Evolutionary conservation across 2,888 invertebrate genomes (phyloP).

Genomic region (Dicranocentrus wangi): DNA sequence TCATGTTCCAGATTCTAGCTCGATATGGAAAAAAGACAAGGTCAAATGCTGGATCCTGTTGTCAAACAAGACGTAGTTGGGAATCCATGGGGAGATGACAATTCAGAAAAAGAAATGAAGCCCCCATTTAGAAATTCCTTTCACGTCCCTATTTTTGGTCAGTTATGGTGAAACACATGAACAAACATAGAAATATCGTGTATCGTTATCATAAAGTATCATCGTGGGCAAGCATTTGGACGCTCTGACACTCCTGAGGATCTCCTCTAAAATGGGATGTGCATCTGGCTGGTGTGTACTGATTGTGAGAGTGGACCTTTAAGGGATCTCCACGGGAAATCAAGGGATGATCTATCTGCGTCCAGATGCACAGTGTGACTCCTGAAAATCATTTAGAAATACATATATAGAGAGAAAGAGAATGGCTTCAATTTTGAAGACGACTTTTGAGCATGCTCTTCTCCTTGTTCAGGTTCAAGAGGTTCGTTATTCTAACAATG

Average conservation of each 20-base stretch:
- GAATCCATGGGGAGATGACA: slow-evolving; percentile 2
- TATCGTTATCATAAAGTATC: slow-evolving; percentile 19
- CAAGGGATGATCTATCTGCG: slow-evolving; percentile 20
- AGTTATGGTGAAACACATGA: neutral
- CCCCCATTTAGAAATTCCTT: neutral
- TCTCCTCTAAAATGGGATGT: no score
- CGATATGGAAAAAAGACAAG: neutral
- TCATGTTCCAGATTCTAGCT: slow-evolving; percentile 4
- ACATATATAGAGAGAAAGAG: neutral
- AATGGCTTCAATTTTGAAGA: slow-evolving; percentile 11
- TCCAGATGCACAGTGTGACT: slow-evolving; percentile 51
- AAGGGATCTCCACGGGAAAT: slow-evolving; percentile 48
- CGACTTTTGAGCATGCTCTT: no score
- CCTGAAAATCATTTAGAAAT: neutral
- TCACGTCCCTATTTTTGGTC: slow-evolving; percentile 13
- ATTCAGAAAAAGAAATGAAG: slow-evolving; percentile 2
- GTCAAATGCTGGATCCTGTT: neutral
- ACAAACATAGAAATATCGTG: slow-evolving; percentile 1
- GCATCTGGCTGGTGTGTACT: neutral
- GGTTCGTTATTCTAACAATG: no score
- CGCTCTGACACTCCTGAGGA: slow-evolving; percentile 8
- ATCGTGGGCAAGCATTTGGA: neutral
- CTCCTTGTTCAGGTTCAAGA: no score
- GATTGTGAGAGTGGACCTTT: slow-evolving; percentile 31
- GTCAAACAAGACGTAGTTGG: no score